Percentiles rank a stretch among this genome's conserved stretches.
Evolutionary conservation across 1,140 invertebrate species (phyloP).

Genomic region (Gerris buenoi): DNA sequence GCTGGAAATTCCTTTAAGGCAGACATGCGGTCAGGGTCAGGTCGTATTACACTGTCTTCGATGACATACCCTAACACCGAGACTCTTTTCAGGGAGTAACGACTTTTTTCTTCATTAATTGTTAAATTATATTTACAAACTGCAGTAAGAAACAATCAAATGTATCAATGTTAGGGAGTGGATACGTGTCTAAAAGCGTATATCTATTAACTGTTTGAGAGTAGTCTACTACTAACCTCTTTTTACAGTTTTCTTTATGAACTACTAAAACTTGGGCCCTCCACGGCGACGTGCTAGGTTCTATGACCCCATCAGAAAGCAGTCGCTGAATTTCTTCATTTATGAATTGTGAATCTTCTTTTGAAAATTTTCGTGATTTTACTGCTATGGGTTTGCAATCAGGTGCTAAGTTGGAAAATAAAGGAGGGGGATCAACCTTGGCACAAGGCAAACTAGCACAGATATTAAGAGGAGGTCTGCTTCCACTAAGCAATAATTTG

Average conservation of each 20-base stretch:
- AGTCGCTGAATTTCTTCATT: constrained; percentile 4
- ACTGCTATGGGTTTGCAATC: constrained; percentile 5
- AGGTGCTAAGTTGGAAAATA: constrained; percentile 7
- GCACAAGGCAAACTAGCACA: constrained; percentile 5
- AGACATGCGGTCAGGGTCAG: neutral
- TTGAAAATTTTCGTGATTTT: constrained; percentile 1
- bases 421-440: constrained; percentile 5
- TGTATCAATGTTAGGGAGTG: constrained; percentile 7
- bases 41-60: neutral
- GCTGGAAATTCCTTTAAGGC: neutral
- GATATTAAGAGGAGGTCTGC: constrained; percentile 6
- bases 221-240: constrained; percentile 10
- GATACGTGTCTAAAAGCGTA: constrained; percentile 6
- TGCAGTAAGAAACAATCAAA: neutral
- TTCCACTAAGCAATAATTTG: constrained; percentile 1
- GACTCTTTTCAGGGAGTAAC: neutral
- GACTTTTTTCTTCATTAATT: neutral
- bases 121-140: neutral
- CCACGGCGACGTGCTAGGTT: constrained; percentile 7
- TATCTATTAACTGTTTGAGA: constrained; percentile 9
- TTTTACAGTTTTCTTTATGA: constrained; percentile 5
- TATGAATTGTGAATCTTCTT: constrained; percentile 6
- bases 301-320: constrained; percentile 5
- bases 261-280: constrained; percentile 10
- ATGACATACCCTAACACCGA: neutral